phyloP scores from a whole-genome alignment of 2,888 invertebrate genomes.

The Prenolepis imparis region DNA sequence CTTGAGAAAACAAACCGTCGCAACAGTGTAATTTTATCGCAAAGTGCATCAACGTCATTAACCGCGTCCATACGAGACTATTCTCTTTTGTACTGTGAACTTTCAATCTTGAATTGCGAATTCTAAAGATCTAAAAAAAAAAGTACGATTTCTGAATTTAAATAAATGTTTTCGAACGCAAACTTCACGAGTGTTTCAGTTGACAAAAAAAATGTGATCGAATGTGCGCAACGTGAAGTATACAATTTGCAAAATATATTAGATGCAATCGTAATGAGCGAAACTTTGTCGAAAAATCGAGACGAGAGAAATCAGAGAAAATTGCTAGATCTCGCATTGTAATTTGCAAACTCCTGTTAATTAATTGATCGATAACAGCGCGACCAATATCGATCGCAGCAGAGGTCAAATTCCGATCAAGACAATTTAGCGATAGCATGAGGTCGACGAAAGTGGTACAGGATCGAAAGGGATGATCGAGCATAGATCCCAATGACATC shows the following conservation, averaged over 20 bases:
- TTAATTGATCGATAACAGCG: conserved; percentile 31
- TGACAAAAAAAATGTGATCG: conserved; percentile 2
- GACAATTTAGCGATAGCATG: conserved; percentile 34
- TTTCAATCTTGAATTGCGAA: background rate
- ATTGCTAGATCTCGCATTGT: background rate
- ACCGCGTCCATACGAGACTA: conserved; percentile 6
- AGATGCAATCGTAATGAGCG: conserved; percentile 4
- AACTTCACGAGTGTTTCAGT: background rate
- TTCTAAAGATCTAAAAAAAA: background rate
- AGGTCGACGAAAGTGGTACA: conserved; percentile 46
- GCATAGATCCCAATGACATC: conserved; percentile 84
- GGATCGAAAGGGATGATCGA: conserved; percentile 66
- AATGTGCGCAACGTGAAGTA: background rate
- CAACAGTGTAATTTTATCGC: background rate
- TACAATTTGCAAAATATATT: background rate
- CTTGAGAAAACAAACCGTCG: background rate
- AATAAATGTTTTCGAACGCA: background rate
- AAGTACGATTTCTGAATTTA: background rate
- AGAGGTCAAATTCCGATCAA: background rate
- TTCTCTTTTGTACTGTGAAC: conserved; percentile 24
- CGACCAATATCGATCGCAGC: conserved; percentile 14
- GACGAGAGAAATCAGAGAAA: background rate
- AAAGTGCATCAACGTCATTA: conserved; percentile 7
- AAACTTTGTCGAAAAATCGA: conserved; percentile 6
- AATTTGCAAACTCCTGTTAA: background rate